Percentiles rank a stretch among this genome's conserved stretches.
These are phyloP conservation scores for Simalia tracyae DNA, from an alignment of 2,797 vertebrate species.

Conservation along the genomic window DNA sequence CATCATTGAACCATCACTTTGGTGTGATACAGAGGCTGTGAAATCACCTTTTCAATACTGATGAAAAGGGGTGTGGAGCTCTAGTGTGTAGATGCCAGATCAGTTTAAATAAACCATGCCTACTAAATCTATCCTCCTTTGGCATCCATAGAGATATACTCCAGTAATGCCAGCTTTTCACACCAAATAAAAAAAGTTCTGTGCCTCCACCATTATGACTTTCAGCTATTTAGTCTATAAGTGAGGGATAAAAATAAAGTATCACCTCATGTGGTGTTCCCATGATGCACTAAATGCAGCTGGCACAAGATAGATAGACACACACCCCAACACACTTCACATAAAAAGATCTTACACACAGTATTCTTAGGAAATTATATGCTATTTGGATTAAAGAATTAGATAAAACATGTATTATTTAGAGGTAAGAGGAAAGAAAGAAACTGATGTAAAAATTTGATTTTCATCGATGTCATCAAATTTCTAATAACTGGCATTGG, in stretches of 20 bases:
- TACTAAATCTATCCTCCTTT: neutral
- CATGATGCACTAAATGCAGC: neutral
- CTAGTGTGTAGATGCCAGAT: neutral
- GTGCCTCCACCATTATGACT: neutral
- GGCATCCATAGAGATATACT: neutral
- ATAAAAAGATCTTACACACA: neutral
- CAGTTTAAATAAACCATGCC: neutral
- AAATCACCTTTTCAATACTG: neutral
- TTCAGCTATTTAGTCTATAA: neutral
- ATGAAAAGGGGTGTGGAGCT: neutral
- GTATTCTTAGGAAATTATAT: neutral
- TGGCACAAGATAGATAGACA: neutral
- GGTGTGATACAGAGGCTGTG: neutral
- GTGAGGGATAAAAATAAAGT: neutral
- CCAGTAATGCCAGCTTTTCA: neutral
- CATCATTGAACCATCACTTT: neutral
- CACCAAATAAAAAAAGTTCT: neutral
- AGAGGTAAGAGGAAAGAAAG: neutral
- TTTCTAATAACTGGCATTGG: neutral
- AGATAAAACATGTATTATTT: neutral
- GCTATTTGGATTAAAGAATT: neutral
- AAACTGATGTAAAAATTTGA: neutral
- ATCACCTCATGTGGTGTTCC: neutral
- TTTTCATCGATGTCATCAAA: neutral
- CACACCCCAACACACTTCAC: neutral